Base-by-base conservation (phyloP, 2,888 invertebrate species). In the Halictus quadricinctus region DNA sequence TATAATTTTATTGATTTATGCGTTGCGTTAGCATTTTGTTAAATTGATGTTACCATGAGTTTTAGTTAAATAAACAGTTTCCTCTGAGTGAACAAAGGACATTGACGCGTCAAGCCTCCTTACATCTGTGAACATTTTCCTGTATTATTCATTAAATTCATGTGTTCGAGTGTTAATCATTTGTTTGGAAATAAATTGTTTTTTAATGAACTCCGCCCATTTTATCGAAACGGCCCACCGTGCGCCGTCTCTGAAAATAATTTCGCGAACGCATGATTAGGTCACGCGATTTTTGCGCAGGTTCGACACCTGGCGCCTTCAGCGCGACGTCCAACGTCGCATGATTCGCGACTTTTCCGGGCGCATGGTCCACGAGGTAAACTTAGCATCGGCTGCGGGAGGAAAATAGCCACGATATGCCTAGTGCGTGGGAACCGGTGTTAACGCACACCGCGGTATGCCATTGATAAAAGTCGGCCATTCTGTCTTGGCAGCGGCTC, bases 391-490 rank as follows among this genome's bases (percentile, higher is more conserved):
- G 72, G 76, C 80, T 58, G 72, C 76, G 73, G 75, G 82, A 66
- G 86, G 90, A 86, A 88, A 87, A 90, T 88, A 90, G 90, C 88
- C 87, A 78, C 90, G 90, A 88, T 86, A 82, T 70, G 77, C 41
- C 83, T 58, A 87, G 85, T 89, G 85, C 76, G 79, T 78, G 85
- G 66, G 82, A 64, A 86, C 46, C 80, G 73, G 81, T 84, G 89
- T 83, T 89, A 89, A 91, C 64, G 89, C 76, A 85, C 83, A 89
- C 73, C 80, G 76, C 69, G 92, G 91, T 89, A 90, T 92, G 85
- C 90, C 92, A 92, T 92, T 92, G 92, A 92, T 90, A 41, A 69
- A 90, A 91, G 82, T 87, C 72, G 60, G 25, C 72, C 80, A 54
- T 84, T 87, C 78, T 77, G 72, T 78, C 54, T 84, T 85, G 86